Evolutionary conservation across 2,113 vertebrate species (phyloP).

Genomic region (Hyperoodon ampullatus): DNA sequence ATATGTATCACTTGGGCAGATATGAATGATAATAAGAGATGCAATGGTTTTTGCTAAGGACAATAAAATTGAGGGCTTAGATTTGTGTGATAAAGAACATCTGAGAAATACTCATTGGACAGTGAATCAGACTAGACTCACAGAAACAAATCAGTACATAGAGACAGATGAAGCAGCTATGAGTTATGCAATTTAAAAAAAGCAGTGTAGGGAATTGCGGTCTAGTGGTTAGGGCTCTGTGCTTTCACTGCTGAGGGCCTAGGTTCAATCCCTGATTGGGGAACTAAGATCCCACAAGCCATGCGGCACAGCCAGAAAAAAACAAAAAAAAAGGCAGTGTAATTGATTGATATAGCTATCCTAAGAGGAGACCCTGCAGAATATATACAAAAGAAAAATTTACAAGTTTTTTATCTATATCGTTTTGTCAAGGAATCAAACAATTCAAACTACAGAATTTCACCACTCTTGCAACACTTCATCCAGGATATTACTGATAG

Average conservation of each 20-base stretch:
- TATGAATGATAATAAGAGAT: background rate
- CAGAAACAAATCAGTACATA: background rate
- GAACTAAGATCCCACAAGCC: background rate
- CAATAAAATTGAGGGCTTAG: background rate
- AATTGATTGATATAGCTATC: background rate
- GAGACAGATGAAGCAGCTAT: background rate
- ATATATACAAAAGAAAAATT: background rate
- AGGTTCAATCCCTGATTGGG: background rate
- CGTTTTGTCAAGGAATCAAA: constrained; percentile 43
- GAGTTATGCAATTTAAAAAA: background rate
- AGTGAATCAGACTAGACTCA: background rate
- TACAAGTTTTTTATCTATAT: background rate
- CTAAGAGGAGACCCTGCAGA: background rate
- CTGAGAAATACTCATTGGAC: background rate
- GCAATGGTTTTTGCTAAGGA: background rate
- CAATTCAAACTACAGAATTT: constrained; percentile 61
- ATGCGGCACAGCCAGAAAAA: background rate
- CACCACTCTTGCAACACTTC: background rate
- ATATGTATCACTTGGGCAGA: background rate
- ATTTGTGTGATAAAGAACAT: background rate
- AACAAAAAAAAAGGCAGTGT: background rate
- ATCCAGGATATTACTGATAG: background rate
- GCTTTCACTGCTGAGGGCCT: background rate
- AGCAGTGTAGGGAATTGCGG: background rate
- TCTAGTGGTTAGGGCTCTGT: background rate